phyloP scores from a whole-genome alignment of 2,113 vertebrate genomes.

The Gymnarchus niloticus region DNA sequence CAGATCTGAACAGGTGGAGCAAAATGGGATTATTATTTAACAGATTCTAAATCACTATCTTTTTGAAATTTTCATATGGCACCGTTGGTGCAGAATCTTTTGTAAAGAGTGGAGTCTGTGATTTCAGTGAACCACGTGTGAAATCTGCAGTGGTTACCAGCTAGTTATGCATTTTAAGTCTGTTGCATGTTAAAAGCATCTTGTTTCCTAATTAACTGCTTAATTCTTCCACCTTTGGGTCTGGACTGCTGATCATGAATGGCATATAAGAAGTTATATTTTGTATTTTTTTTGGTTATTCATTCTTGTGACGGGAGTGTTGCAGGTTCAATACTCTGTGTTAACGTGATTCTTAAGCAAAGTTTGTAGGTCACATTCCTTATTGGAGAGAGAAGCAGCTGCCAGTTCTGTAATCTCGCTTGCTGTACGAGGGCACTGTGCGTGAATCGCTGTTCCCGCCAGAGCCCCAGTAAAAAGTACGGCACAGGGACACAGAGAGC shows the following conservation, averaged over 20 bases:
- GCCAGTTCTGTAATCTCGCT: not conserved
- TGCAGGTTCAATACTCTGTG: not conserved
- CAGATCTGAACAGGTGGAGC: not conserved
- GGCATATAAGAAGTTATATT: not conserved
- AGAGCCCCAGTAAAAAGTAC: not conserved
- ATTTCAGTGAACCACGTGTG: not conserved
- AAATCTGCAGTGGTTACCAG: not conserved
- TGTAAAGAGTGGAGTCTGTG: not conserved
- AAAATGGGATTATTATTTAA: not conserved
- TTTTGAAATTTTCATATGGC: not conserved
- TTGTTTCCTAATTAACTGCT: not conserved
- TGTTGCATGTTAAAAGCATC: not conserved
- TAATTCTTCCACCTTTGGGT: not conserved
- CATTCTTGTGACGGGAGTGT: not conserved
- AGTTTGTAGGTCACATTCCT: not conserved
- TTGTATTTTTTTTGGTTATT: not conserved
- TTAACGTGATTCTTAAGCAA: not conserved
- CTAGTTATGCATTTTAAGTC: not conserved
- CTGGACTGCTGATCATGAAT: not conserved
- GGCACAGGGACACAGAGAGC: constrained; percentile 34
- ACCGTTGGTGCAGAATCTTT: no score
- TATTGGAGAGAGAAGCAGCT: not conserved
- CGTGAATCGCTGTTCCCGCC: not conserved
- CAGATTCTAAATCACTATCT: not conserved
- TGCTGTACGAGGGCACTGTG: not conserved